Base-by-base conservation (phyloP, 2,113 vertebrate species). In the Anarhynchus alexandrinus region DNA sequence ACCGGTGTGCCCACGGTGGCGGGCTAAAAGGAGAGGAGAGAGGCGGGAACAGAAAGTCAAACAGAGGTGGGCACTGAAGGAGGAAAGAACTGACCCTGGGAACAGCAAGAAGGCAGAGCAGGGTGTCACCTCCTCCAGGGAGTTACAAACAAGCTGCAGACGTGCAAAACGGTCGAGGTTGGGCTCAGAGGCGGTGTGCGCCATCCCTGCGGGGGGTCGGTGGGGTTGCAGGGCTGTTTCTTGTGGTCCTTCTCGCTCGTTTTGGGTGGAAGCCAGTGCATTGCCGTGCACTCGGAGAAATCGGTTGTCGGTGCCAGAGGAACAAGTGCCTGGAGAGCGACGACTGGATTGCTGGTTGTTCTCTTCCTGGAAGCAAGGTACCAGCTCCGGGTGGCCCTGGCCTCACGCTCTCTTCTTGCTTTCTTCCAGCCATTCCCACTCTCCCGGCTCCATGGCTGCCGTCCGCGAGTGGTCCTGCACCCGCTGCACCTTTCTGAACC, bases 401-500 rank as follows among this genome's bases (percentile, higher is more conserved):
- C 49, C 85, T 97, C 65, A 96, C 0, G 0, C 32, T 77, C 30
- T 91, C 38, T 12, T 55, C 59, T 94, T 94, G 74, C 78, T 97
- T 57, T 73, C 84, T 97, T 98, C 30, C 98, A 99, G 99, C 98
- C 98, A 99, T 96, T 99, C 99, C 42, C 99, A 99, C 96, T 99
- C 99, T 79, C 98, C 99, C 0, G 98, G 99, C 97, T 99, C 99
- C 98, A 99, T 99, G 99, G 99, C 99, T 97, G 95, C 99, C 0
- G 98, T 98, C n/a, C 98, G 98, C 16, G 99, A 99, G 97, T 99
- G 99, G 99, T 99, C 99, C 76, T 99, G 99, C 87, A 98, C 98
- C 32, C 99, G 99, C 96, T 99, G 99, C 97, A 99, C 99, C 91
- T 99, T 99, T 97, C 96, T 99, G 95, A 99, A 99, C 92, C 98